Evolutionary conservation across 2,888 invertebrate species (phyloP).

Genomic region (Limenitis arthemis): DNA sequence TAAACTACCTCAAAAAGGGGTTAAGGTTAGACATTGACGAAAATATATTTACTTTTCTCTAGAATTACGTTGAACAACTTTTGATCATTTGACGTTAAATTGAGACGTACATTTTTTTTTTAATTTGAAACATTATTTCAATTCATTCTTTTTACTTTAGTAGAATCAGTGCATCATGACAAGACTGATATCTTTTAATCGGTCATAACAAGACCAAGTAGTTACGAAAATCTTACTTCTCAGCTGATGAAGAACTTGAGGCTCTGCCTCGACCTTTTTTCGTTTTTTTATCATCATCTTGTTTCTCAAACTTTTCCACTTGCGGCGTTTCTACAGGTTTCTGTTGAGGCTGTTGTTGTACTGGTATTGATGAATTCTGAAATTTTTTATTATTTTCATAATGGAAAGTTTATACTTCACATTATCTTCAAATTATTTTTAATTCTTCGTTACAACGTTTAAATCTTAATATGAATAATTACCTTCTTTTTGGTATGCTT

Average conservation of each 20-base stretch:
- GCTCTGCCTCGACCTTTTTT: conserved; percentile 56
- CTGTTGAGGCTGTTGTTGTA: conserved; percentile 28
- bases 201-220: too few species aligned
- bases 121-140: too few species aligned
- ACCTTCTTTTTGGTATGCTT: conserved; percentile 59
- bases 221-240: conserved; percentile 40
- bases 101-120: too few species aligned
- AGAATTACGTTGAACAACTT: too few species aligned
- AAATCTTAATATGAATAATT: not conserved
- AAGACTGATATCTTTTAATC: too few species aligned
- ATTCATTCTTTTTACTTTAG: too few species aligned
- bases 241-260: conserved; percentile 60
- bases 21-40: conserved; percentile 28
- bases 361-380: conserved; percentile 33
- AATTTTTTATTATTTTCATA: not conserved
- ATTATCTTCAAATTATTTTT: too few species aligned
- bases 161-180: too few species aligned
- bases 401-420: too few species aligned
- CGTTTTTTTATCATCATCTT: conserved; percentile 47
- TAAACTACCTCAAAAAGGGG: conserved; percentile 9
- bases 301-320: conserved; percentile 35
- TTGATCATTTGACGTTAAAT: too few species aligned
- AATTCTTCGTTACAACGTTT: too few species aligned
- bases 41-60: conserved; percentile 34
- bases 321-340: conserved; percentile 19